phyloP scores from a whole-genome alignment of 2,888 invertebrate species.

The Hoplodrina ambigua region DNA sequence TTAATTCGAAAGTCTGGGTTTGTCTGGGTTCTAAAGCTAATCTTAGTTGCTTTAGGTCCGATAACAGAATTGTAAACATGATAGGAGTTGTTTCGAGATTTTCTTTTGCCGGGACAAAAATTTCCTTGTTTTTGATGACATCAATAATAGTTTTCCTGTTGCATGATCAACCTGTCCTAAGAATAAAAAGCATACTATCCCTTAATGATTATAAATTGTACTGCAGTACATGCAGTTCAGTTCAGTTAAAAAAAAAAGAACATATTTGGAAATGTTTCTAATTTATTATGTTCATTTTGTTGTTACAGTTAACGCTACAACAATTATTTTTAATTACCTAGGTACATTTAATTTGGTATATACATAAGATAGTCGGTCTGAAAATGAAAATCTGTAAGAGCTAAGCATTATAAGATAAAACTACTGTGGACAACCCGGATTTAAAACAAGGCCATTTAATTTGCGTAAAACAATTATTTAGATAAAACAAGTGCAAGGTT shows the following conservation, averaged over 20 bases:
- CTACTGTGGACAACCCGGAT: background rate
- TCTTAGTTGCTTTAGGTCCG: constrained; percentile 1
- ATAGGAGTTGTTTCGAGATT: background rate
- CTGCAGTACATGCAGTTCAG: no score
- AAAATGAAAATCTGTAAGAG: background rate
- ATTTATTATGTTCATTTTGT: background rate
- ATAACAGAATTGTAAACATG: background rate
- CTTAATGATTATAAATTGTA: background rate
- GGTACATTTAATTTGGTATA: background rate
- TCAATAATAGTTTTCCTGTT: background rate
- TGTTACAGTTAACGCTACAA: background rate
- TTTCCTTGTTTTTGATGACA: background rate
- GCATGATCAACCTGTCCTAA: background rate
- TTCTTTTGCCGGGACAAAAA: background rate
- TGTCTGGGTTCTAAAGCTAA: background rate
- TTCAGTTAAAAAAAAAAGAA: no score
- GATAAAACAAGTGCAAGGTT: background rate
- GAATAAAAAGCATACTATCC: background rate
- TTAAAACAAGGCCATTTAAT: background rate
- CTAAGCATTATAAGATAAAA: background rate
- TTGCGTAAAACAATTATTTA: background rate
- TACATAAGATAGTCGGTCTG: background rate
- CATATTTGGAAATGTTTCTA: constrained; percentile 3
- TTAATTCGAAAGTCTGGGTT: constrained; percentile 20
- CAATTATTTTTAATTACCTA: background rate